These are phyloP conservation scores for Lasioglossum lativentre DNA, from an alignment of 2,888 invertebrate genomes.

Conservation along the genomic window DNA sequence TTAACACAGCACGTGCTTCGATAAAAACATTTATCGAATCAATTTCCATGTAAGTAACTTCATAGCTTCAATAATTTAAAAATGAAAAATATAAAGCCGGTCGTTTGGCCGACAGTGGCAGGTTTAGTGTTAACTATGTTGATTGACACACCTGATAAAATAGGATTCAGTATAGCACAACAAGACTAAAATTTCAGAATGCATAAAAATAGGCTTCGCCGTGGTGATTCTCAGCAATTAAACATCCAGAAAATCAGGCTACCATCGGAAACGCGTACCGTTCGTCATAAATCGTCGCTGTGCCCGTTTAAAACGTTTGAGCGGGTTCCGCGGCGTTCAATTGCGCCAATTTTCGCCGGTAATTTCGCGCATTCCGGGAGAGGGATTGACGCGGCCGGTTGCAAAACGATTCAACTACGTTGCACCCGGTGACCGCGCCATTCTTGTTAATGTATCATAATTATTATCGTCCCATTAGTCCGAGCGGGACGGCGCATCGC, in stretches of 20 bases:
- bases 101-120: no score
- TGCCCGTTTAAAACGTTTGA: not conserved
- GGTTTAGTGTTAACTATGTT: no score
- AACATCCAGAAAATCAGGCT: not conserved
- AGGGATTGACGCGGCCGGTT: slow-evolving; percentile 30
- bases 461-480: slow-evolving; percentile 66
- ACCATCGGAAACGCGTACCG: not conserved
- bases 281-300: not conserved
- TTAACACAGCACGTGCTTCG: no score
- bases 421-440: slow-evolving; percentile 44
- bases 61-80: no score
- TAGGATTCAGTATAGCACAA: no score
- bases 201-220: not conserved
- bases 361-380: slow-evolving; percentile 38
- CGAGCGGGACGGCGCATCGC: slow-evolving; percentile 45
- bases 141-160: no score
- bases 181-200: no score
- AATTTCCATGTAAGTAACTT: no score
- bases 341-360: slow-evolving; percentile 33
- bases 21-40: no score
- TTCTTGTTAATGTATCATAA: slow-evolving; percentile 69
- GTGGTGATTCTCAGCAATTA: not conserved
- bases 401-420: slow-evolving; percentile 54
- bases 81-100: no score
- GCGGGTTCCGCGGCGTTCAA: not conserved